phyloP scores from a whole-genome alignment of 2,113 vertebrate species.

The Bagarius yarrelli region DNA sequence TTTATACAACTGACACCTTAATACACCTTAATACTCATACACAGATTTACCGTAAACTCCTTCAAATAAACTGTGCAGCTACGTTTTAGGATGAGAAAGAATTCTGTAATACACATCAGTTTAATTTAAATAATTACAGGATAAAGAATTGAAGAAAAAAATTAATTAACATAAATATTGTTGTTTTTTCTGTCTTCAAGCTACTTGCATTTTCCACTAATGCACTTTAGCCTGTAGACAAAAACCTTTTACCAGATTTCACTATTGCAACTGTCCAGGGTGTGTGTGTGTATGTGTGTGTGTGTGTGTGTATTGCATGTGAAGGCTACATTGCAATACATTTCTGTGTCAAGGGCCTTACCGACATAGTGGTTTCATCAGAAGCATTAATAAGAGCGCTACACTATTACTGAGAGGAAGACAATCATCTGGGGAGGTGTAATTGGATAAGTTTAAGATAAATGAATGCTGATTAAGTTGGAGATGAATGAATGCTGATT shows the following conservation, averaged over 20 bases:
- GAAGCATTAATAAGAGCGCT: slow-evolving; percentile 26
- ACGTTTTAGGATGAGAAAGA: neutral
- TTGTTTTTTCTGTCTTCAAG: neutral
- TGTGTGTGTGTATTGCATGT: neutral
- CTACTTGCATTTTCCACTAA: neutral
- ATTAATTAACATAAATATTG: no score
- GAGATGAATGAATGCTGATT: slow-evolving; percentile 20
- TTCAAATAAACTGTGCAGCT: neutral
- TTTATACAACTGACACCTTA: no score
- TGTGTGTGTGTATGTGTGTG: neutral
- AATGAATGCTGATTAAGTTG: neutral
- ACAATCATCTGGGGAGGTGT: slow-evolving; percentile 33
- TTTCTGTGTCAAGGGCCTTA: slow-evolving; percentile 17
- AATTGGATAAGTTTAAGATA: slow-evolving; percentile 29
- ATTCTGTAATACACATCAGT: neutral
- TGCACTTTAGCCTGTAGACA: neutral
- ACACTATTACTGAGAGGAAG: neutral
- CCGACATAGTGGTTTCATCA: slow-evolving; percentile 11
- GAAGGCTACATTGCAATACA: neutral
- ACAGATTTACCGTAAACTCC: neutral
- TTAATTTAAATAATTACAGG: neutral
- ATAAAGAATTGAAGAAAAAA: no score
- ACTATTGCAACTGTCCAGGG: neutral
- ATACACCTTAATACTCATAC: no score
- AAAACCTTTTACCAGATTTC: neutral